Base-by-base conservation (phyloP, 2,113 vertebrate species). In the Spea multiplicata region DNA sequence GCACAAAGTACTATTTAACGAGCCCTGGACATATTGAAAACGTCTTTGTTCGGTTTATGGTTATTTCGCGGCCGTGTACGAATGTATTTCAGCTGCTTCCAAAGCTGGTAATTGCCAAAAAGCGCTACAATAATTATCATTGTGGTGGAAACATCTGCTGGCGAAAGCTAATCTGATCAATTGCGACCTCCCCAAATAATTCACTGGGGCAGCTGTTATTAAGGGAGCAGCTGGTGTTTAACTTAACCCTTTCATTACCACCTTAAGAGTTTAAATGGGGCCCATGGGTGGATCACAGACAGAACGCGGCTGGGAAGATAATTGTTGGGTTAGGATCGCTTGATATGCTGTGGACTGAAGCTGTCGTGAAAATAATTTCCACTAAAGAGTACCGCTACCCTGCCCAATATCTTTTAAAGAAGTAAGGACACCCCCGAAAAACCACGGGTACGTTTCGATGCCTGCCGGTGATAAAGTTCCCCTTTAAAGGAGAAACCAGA, bases 91-190 rank as follows among this genome's bases (percentile, higher is more conserved):
- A 74, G 73, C 73, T 74, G 73, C 14, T 74, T 30, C 71, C 46
- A n/a, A 17, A 64, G 13, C 9, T 50, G 64, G 49, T 46, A 52
- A 45, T 66, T 67, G 64, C 6, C 44, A 53, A 67, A 75, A 67
- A 16, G 9, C 4, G 3, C 12, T 53, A 64, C 59, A 71, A 65
- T 70, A 78, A 78, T 71, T 49, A 62, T 62, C 46, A 48, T 64
- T 72, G 48, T 72, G 68, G 68, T 50, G 8, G 57, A 62, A 71
- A 78, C 68, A 78, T 78, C 76, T 78, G 76, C 30, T 78, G 68
- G 67, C n/a, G 45, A 64, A 16, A n/a, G 68, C 69, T 72, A 16
- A 78, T 77, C 57, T 77, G 66, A 69, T 76, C 46, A 17, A 76
- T 10, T 6, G 55, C 12, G 16, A 71, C 57, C 68, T 61, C 59